phyloP scores from a whole-genome alignment of 2,888 invertebrate genomes.

The Cyclophora albipunctata region DNA sequence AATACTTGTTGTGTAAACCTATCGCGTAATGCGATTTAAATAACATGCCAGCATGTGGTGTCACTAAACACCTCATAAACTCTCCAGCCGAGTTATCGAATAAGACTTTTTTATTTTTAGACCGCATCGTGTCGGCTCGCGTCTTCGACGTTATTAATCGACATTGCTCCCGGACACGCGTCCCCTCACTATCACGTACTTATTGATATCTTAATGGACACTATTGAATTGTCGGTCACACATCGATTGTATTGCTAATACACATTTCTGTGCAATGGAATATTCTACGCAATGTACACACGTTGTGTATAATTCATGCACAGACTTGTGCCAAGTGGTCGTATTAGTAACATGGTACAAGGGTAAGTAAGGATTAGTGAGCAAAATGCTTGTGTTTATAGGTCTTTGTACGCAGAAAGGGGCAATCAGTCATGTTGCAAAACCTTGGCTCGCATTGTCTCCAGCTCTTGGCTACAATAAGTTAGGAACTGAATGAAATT shows the following conservation, averaged over 20 bases:
- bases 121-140: conserved; percentile 69
- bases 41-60: conserved; percentile 21
- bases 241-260: conserved; percentile 21
- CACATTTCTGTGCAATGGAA: background rate
- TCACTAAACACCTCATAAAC: conserved; percentile 36
- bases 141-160: conserved; percentile 74
- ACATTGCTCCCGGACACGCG: conserved; percentile 60
- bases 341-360: background rate
- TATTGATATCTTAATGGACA: conserved; percentile 1
- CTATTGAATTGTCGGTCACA: conserved; percentile 16
- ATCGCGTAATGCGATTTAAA: conserved; percentile 4
- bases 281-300: conserved; percentile 19
- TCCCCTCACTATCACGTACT: conserved; percentile 28
- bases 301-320: background rate
- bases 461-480: conserved; percentile 44
- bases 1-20: no score
- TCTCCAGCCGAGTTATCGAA: conserved; percentile 65
- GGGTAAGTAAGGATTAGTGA: conserved; percentile 34
- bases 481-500: conserved; percentile 44
- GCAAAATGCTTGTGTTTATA: conserved; percentile 56
- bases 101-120: conserved; percentile 68
- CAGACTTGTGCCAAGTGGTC: conserved; percentile 2
- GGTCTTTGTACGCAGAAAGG: conserved; percentile 55
- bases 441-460: conserved; percentile 56
- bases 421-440: conserved; percentile 67